Conservation (phyloP, 1,140 invertebrate species). For the Hycleus cichorii region DNA sequence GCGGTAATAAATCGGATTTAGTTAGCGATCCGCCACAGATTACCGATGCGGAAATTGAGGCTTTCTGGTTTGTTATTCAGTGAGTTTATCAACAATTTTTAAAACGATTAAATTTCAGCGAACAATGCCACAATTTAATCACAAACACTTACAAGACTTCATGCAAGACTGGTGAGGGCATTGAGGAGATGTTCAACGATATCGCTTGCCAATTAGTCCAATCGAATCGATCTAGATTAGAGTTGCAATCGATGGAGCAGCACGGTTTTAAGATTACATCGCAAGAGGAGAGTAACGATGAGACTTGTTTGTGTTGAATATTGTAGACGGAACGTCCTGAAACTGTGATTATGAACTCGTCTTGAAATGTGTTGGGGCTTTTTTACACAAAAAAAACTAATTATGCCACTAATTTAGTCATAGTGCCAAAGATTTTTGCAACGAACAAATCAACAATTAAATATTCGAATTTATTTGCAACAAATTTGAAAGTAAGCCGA, state of each 20-base stretch:
- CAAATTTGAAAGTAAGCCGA: no score
- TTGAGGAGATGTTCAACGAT: conserved; percentile 86
- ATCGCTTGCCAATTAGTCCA: conserved; percentile 73
- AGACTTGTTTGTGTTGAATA: conserved; percentile 33
- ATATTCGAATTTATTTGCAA: no score
- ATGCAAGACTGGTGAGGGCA: conserved; percentile 79
- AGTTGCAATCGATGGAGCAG: conserved; percentile 68
- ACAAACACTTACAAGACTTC: conserved; percentile 84
- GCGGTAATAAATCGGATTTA: conserved; percentile 83
- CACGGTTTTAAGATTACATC: conserved; percentile 70
- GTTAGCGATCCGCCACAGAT: conserved; percentile 65
- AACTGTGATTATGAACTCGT: no score
- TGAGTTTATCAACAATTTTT: not conserved
- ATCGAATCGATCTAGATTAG: conserved; percentile 71
- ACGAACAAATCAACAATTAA: no score
- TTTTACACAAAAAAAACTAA: no score
- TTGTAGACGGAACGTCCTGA: no score
- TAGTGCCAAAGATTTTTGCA: no score
- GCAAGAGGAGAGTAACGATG: conserved; percentile 50
- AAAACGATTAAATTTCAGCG: conserved; percentile 49
- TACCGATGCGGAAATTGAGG: conserved; percentile 81
- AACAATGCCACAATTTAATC: conserved; percentile 87
- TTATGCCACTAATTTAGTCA: no score
- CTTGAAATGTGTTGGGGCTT: no score
- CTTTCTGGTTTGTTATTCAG: conserved; percentile 62